phyloP scores from a whole-genome alignment of 2,113 vertebrate species.

The Procavia capensis region DNA sequence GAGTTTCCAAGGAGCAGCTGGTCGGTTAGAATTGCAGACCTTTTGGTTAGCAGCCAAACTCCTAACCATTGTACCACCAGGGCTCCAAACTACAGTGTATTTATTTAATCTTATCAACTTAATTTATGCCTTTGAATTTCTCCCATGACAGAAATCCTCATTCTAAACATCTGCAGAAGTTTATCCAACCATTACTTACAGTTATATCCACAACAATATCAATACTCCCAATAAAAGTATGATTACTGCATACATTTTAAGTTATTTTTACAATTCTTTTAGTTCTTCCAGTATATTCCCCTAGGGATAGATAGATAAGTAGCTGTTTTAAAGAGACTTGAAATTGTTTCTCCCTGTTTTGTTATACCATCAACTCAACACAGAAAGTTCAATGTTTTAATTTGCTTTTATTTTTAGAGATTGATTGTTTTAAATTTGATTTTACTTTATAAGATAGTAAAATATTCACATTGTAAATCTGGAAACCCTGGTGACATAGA shows the following conservation, averaged over 20 bases:
- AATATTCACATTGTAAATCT: too few relatives aligned
- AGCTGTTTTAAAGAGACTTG: background rate
- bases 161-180: background rate
- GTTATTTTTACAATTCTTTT: too few relatives aligned
- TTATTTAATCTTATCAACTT: background rate
- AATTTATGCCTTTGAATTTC: background rate
- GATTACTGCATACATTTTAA: background rate
- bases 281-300: background rate
- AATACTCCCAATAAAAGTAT: background rate
- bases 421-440: background rate
- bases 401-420: background rate
- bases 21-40: too few relatives aligned
- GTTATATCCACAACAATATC: background rate
- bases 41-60: too few relatives aligned
- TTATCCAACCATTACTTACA: background rate
- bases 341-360: background rate
- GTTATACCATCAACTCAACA: background rate
- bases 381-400: background rate
- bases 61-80: too few relatives aligned
- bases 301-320: background rate
- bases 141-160: background rate
- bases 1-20: too few relatives aligned
- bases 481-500: too few relatives aligned
- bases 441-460: too few relatives aligned
- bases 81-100: background rate